phyloP scores from a whole-genome alignment of 2,113 vertebrate genomes.

The Columbina picui region DNA sequence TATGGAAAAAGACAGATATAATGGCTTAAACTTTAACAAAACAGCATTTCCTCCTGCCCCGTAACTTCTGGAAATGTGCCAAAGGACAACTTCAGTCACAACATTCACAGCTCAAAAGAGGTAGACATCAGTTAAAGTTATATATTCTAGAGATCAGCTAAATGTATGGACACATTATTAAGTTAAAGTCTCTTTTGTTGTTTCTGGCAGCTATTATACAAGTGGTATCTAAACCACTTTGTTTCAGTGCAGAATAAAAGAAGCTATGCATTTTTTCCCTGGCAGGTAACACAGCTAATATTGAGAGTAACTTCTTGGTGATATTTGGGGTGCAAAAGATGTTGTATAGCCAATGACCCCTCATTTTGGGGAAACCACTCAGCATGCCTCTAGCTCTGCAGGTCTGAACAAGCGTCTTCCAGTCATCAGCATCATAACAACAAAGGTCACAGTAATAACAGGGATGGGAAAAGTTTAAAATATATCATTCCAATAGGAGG shows the following conservation, averaged over 20 bases:
- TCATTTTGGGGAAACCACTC: neutral
- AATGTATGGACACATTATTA: slow-evolving; percentile 59
- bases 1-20: neutral
- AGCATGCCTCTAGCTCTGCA: neutral
- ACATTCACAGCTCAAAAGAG: neutral
- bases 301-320: slow-evolving; percentile 28
- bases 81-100: slow-evolving; percentile 36
- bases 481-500: neutral
- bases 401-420: neutral
- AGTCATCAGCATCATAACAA: neutral
- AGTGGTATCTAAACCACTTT: slow-evolving; percentile 52
- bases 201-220: slow-evolving; percentile 49
- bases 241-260: slow-evolving; percentile 51
- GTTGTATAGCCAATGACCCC: neutral
- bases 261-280: slow-evolving; percentile 40
- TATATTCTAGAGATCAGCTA: slow-evolving; percentile 44
- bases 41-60: neutral
- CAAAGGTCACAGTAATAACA: neutral
- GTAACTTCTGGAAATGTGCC: neutral
- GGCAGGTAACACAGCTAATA: slow-evolving; percentile 43
- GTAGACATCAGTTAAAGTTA: slow-evolving; percentile 54
- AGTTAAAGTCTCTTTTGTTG: slow-evolving; percentile 37
- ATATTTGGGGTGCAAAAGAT: neutral
- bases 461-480: neutral
- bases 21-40: slow-evolving; percentile 26